Evolutionary conservation across 1,140 invertebrate species (phyloP).

Genomic region (Pseudomyrmex cubaensis): DNA sequence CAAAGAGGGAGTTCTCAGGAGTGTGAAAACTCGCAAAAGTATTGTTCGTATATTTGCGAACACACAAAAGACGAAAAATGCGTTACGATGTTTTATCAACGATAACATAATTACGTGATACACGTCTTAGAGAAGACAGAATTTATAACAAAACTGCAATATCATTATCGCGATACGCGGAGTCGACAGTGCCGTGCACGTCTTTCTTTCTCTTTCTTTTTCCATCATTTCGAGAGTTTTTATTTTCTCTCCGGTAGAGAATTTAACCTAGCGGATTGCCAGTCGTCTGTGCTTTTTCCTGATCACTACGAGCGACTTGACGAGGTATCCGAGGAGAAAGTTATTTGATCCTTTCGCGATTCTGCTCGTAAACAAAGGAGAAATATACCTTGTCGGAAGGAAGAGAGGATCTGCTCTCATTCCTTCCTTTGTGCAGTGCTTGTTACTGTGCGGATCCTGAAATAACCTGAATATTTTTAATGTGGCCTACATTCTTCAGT

Average conservation of each 20-base stretch:
- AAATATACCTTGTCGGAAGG: background rate
- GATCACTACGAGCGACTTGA: slow-evolving; percentile 52
- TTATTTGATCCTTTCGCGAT: slow-evolving; percentile 56
- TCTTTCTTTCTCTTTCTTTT: too few species aligned
- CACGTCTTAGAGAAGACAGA: background rate
- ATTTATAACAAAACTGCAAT: slow-evolving; percentile 5
- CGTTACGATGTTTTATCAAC: too few species aligned
- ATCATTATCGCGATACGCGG: slow-evolving; percentile 5
- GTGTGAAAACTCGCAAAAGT: too few species aligned
- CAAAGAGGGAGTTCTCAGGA: too few species aligned
- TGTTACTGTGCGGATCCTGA: slow-evolving; percentile 27
- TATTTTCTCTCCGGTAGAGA: background rate
- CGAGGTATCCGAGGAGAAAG: slow-evolving; percentile 52
- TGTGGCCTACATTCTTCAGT: slow-evolving; percentile 5
- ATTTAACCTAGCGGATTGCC: slow-evolving; percentile 26
- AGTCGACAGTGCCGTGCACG: background rate
- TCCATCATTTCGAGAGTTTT: slow-evolving; percentile 13
- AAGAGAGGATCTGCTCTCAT: background rate
- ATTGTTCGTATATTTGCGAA: too few species aligned
- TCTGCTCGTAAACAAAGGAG: slow-evolving; percentile 40
- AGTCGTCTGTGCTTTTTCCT: slow-evolving; percentile 27
- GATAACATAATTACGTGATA: background rate
- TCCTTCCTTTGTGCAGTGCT: slow-evolving; percentile 28
- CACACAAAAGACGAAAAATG: too few species aligned
- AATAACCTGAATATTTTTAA: slow-evolving; percentile 42